Conservation (phyloP, 2,113 vertebrate genomes). For the Oophaga pumilio region DNA sequence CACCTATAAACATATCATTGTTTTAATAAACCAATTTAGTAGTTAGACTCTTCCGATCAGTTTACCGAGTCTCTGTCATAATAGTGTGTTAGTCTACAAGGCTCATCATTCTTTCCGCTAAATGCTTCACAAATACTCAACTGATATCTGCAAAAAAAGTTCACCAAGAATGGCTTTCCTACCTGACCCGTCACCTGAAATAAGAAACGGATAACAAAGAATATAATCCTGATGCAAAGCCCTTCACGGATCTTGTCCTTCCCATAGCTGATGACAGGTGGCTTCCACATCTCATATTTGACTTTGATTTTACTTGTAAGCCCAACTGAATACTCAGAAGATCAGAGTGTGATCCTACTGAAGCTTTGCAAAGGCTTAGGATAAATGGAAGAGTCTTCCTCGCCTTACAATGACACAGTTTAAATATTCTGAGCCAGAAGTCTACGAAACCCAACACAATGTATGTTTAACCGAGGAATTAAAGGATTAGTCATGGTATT, state of each 20-base stretch:
- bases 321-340: slow-evolving; percentile 68
- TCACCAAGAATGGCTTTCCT: slow-evolving; percentile 68
- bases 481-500: background rate
- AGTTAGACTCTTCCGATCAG: slow-evolving; percentile 41
- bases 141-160: slow-evolving; percentile 78
- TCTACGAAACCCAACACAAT: background rate
- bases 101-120: slow-evolving; percentile 72
- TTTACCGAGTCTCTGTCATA: slow-evolving; percentile 69
- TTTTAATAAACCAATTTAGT: slow-evolving; percentile 33
- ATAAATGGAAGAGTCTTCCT: slow-evolving; percentile 72
- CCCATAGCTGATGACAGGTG: slow-evolving; percentile 77
- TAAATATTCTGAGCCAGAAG: slow-evolving; percentile 12
- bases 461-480: background rate
- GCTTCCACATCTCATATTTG: slow-evolving; percentile 70
- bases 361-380: slow-evolving; percentile 68
- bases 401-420: slow-evolving; percentile 59
- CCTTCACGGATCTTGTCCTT: slow-evolving; percentile 65
- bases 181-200: slow-evolving; percentile 78
- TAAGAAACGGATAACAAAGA: slow-evolving; percentile 74
- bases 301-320: slow-evolving; percentile 78
- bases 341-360: slow-evolving; percentile 70
- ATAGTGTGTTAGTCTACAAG: slow-evolving; percentile 52
- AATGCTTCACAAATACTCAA: slow-evolving; percentile 63
- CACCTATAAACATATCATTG: slow-evolving; percentile 47
- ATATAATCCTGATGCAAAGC: slow-evolving; percentile 68